Evolutionary conservation across 2,888 invertebrate genomes (phyloP).

Genomic region (Euclidia mi): DNA sequence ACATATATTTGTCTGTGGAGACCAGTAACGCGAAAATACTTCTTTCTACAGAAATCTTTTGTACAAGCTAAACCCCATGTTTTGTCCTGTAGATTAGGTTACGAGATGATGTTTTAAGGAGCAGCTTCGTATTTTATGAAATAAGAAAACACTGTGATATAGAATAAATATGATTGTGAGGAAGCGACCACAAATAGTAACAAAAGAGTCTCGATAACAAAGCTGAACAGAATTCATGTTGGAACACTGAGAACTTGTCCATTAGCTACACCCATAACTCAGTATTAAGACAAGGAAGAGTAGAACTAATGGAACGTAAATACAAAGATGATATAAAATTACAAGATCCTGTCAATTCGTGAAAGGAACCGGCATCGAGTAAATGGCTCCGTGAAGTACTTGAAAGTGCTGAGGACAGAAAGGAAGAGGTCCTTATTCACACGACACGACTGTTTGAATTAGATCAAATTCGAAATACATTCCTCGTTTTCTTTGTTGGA

Average conservation of each 20-base stretch:
- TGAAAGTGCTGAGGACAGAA: slow-evolving; percentile 31
- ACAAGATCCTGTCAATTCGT: slow-evolving; percentile 28
- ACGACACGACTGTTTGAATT: slow-evolving; percentile 36
- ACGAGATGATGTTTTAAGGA: slow-evolving; percentile 54
- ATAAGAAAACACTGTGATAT: slow-evolving; percentile 19
- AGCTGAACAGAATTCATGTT: slow-evolving; percentile 25
- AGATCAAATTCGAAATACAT: slow-evolving; percentile 39
- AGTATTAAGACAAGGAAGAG: slow-evolving; percentile 6
- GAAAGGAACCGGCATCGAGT: slow-evolving; percentile 25
- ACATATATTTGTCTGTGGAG: slow-evolving; percentile 65
- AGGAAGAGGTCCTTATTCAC: slow-evolving; percentile 43
- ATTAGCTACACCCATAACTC: slow-evolving; percentile 1
- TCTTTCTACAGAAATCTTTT: slow-evolving; percentile 60
- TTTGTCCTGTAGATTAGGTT: slow-evolving; percentile 61
- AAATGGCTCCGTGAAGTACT: slow-evolving; percentile 32
- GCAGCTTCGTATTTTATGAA: slow-evolving; percentile 18
- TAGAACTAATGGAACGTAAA: slow-evolving; percentile 4
- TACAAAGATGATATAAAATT: slow-evolving; percentile 1
- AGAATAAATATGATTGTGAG: slow-evolving; percentile 12
- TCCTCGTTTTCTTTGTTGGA: slow-evolving; percentile 30
- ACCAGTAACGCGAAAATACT: slow-evolving; percentile 60
- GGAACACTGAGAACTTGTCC: slow-evolving; percentile 6
- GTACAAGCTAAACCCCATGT: slow-evolving; percentile 51
- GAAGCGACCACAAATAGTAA: slow-evolving; percentile 24
- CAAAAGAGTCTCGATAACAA: slow-evolving; percentile 25